Evolutionary conservation across 2,797 vertebrate species (phyloP).

Genomic region (Fundulus diaphanus): DNA sequence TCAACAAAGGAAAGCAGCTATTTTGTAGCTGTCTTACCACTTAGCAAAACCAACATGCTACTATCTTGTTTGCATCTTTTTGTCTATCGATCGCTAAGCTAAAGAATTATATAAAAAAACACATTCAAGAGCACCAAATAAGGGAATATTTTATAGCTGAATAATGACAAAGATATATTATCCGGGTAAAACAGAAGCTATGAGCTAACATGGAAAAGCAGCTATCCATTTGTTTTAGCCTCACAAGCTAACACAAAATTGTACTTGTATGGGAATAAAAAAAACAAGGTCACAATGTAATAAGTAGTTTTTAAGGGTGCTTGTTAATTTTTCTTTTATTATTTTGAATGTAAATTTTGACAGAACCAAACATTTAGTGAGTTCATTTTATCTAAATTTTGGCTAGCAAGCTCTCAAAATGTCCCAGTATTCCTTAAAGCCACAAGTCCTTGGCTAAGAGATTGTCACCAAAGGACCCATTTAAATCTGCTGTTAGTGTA

Average conservation of each 20-base stretch:
- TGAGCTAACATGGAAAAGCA: neutral
- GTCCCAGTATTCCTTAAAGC: constrained; percentile 26
- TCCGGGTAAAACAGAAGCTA: neutral
- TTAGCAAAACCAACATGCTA: neutral
- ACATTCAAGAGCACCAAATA: neutral
- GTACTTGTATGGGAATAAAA: neutral
- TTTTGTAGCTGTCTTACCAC: neutral
- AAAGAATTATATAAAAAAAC: neutral
- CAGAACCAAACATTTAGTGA: neutral
- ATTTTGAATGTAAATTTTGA: neutral
- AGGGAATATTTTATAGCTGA: neutral
- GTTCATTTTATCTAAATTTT: neutral
- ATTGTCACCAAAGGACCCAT: constrained; percentile 1
- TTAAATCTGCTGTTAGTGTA: constrained; percentile 9
- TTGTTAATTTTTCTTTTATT: neutral
- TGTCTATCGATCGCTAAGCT: neutral
- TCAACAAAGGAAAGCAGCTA: neutral
- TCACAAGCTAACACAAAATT: neutral
- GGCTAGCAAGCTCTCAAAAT: constrained; percentile 23
- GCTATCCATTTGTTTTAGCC: neutral
- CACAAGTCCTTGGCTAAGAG: constrained; percentile 13
- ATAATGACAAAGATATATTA: neutral
- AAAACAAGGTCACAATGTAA: neutral
- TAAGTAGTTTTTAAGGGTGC: neutral
- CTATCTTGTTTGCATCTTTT: neutral